Percentiles rank a stretch among this genome's conserved stretches.
phyloP scores from a whole-genome alignment of 2,888 invertebrate genomes.

The Zaprionus bogoriensis region DNA sequence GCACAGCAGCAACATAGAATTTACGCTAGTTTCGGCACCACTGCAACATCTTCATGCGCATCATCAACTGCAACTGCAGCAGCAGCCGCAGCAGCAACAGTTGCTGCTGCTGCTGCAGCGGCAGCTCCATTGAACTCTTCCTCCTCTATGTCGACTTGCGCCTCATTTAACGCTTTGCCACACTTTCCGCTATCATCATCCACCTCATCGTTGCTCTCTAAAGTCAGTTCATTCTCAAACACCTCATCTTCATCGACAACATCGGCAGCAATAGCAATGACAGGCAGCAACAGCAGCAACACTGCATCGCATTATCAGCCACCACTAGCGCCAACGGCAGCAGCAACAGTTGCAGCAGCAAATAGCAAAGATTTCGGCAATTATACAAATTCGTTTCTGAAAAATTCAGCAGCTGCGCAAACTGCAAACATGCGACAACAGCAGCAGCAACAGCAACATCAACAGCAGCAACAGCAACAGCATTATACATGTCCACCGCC shows the following conservation, averaged over 20 bases:
- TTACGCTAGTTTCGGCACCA: slow-evolving; percentile 81
- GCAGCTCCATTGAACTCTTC: slow-evolving; percentile 22
- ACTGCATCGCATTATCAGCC: slow-evolving; percentile 68
- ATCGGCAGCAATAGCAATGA: slow-evolving; percentile 41
- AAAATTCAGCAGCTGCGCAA: slow-evolving; percentile 79
- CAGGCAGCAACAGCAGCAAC: slow-evolving; percentile 40
- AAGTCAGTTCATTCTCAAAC: slow-evolving; percentile 79
- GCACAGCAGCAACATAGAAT: slow-evolving; percentile 79
- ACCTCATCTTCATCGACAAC: slow-evolving; percentile 59
- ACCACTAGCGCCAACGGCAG: slow-evolving; percentile 56
- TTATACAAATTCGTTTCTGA: slow-evolving; percentile 78
- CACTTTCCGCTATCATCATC: slow-evolving; percentile 81
- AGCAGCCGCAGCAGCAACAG: slow-evolving; percentile 25
- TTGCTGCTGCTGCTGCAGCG: slow-evolving; percentile 43
- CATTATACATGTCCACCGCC: slow-evolving; percentile 82
- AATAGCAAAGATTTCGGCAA: slow-evolving; percentile 63
- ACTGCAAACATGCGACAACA: slow-evolving; percentile 61
- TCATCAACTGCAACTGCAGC: slow-evolving; percentile 56
- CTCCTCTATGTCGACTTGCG: slow-evolving; percentile 19
- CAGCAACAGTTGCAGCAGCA: slow-evolving; percentile 28
- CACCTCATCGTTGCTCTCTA: slow-evolving; percentile 80
- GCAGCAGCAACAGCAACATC: slow-evolving; percentile 49
- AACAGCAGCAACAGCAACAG: slow-evolving; percentile 61
- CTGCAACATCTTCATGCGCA: slow-evolving; percentile 80
- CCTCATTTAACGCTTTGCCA: slow-evolving; percentile 80